phyloP scores from a whole-genome alignment of 2,888 invertebrate species.

The Stictocephala bisonia region DNA sequence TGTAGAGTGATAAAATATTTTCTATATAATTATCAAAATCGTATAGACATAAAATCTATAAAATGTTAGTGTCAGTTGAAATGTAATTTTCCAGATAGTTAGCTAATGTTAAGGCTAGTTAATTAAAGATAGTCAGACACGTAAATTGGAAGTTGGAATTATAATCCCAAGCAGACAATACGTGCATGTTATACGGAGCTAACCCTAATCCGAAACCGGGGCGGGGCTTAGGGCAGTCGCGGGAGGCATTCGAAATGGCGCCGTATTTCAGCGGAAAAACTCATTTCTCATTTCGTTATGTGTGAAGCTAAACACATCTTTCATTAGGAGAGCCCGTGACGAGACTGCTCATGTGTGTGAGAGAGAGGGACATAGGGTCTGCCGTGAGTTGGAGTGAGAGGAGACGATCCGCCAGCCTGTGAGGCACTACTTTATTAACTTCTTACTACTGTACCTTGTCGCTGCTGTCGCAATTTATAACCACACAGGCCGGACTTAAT shows the following conservation, averaged over 20 bases:
- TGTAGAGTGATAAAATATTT: too few relatives aligned
- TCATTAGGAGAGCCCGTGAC: slow-evolving; percentile 48
- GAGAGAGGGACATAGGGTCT: neutral
- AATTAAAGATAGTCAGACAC: too few relatives aligned
- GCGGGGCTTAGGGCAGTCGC: too few relatives aligned
- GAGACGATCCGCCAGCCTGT: too few relatives aligned
- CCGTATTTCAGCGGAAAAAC: slow-evolving; percentile 43
- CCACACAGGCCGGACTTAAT: neutral
- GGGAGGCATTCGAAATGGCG: slow-evolving; percentile 42
- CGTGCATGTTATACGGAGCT: too few relatives aligned
- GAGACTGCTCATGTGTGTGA: slow-evolving; percentile 37
- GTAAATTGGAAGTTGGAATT: too few relatives aligned
- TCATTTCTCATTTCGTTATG: slow-evolving; percentile 43
- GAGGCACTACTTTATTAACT: slow-evolving; percentile 24
- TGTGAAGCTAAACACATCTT: slow-evolving; percentile 50
- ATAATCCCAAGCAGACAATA: too few relatives aligned
- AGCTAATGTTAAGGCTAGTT: too few relatives aligned
- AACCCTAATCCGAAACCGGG: slow-evolving; percentile 11
- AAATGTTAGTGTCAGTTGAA: too few relatives aligned
- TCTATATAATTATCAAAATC: too few relatives aligned
- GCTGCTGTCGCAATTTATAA: slow-evolving; percentile 26
- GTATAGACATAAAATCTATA: too few relatives aligned
- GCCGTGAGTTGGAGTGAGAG: slow-evolving; percentile 15
- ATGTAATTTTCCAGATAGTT: too few relatives aligned
- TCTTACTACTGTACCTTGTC: slow-evolving; percentile 36